Percentiles rank a stretch among this genome's conserved stretches.
Evolutionary conservation across 2,113 vertebrate genomes (phyloP).

Genomic region (Crotalus horridus): DNA sequence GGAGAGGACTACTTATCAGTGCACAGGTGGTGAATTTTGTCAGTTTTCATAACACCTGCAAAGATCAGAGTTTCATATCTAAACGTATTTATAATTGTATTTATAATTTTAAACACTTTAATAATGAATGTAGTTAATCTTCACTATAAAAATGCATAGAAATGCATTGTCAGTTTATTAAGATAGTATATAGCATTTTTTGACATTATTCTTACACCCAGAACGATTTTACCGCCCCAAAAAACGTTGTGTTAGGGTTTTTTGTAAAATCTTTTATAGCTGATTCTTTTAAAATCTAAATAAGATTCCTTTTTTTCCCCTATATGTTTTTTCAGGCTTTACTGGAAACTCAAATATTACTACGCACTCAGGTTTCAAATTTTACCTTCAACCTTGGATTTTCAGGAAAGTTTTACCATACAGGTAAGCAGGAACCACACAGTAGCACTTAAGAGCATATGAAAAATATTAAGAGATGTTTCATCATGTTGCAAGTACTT

Average conservation of each 20-base stretch:
- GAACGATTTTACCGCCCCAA: rapidly evolving
- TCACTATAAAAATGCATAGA: not conserved
- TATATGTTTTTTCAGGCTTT: conserved; percentile 81
- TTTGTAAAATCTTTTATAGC: conserved; percentile 21
- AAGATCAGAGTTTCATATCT: not conserved
- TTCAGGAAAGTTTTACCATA: conserved; percentile 89
- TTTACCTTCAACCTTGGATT: conserved; percentile 91
- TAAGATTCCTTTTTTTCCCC: conserved; percentile 49
- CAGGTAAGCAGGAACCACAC: conserved; percentile 77
- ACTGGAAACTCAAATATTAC: conserved; percentile 84
- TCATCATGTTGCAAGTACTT: not conserved
- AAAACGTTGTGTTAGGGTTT: not conserved
- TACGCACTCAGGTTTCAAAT: conserved; percentile 85
- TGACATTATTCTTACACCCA: not conserved
- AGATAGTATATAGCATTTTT: not conserved
- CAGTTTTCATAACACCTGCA: not conserved
- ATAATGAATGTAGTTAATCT: not conserved
- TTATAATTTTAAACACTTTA: not conserved
- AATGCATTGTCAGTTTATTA: not conserved
- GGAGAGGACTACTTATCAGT: not conserved
- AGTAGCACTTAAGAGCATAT: conserved; percentile 51
- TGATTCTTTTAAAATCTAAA: conserved; percentile 38
- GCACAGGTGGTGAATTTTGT: not conserved
- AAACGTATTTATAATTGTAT: not conserved
- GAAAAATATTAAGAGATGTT: conserved; percentile 21